Percentiles rank a stretch among this genome's conserved stretches.
Conservation (phyloP, 1,140 invertebrate genomes). For the Pseudomyrmex gracilis region DNA sequence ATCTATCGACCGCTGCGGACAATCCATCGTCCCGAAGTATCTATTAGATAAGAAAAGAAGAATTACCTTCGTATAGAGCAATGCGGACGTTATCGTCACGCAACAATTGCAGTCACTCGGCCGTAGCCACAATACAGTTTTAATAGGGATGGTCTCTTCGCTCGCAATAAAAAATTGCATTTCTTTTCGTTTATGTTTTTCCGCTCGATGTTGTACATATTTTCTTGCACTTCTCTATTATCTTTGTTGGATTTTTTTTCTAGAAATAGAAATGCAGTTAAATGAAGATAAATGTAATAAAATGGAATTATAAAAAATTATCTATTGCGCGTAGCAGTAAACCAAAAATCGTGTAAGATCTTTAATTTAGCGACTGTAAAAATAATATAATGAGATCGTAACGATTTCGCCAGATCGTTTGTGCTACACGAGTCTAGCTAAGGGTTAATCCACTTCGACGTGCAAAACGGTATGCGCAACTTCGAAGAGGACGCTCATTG, state of each 20-base stretch:
- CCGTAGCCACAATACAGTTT: constrained; percentile 53
- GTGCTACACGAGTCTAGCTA: constrained; percentile 20
- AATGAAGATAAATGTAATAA: background rate
- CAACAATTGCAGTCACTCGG: constrained; percentile 31
- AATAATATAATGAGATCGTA: background rate
- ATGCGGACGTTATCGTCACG: constrained; percentile 48
- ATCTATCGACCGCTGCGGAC: constrained; percentile 8
- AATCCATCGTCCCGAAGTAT: constrained; percentile 22
- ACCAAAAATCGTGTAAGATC: background rate
- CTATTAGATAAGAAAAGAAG: constrained; percentile 36
- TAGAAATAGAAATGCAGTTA: background rate
- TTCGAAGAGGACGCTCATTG: constrained; percentile 44
- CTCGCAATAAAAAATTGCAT: constrained; percentile 22
- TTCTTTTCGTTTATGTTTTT: background rate
- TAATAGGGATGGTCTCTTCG: constrained; percentile 30
- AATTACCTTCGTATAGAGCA: background rate
- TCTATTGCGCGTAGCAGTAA: background rate
- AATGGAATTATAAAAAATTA: background rate
- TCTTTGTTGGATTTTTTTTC: constrained; percentile 1
- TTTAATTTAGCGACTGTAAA: background rate
- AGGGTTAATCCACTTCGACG: constrained; percentile 16
- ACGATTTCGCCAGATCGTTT: constrained; percentile 11
- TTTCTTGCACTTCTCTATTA: background rate
- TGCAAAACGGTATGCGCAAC: constrained; percentile 2
- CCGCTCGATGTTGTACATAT: background rate